Percentiles rank a stretch among this genome's conserved stretches.
These are phyloP conservation scores for Polyploca ridens DNA, from an alignment of 2,888 invertebrate species.

Conservation along the genomic window DNA sequence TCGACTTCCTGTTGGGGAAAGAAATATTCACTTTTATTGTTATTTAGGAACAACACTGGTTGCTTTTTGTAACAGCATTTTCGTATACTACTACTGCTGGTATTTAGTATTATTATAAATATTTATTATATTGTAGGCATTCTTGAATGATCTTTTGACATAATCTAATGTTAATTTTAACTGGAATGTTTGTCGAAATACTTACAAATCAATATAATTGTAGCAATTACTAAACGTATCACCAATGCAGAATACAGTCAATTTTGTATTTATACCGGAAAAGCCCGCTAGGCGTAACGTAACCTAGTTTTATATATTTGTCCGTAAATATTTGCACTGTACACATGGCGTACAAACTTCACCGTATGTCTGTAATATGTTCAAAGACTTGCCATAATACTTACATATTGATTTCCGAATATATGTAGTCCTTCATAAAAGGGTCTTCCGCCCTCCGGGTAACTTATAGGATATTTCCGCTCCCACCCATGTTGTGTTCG, in stretches of 20 bases:
- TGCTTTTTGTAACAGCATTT: no score
- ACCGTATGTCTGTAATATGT: constrained; percentile 31
- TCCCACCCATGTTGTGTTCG: constrained; percentile 38
- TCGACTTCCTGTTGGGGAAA: background rate
- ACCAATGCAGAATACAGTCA: background rate
- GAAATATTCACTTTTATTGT: no score
- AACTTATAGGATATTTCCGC: constrained; percentile 42
- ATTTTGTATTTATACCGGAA: background rate
- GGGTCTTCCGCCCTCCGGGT: constrained; percentile 40
- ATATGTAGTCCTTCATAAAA: constrained; percentile 43
- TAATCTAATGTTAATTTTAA: no score
- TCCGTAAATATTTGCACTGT: constrained; percentile 21
- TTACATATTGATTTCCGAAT: constrained; percentile 42
- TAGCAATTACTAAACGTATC: background rate
- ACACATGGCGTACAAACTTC: constrained; percentile 19
- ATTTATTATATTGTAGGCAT: no score
- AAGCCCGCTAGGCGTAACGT: background rate
- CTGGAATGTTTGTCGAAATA: no score
- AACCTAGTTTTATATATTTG: background rate
- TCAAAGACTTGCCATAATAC: constrained; percentile 17
- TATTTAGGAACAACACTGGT: no score
- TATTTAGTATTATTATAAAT: no score
- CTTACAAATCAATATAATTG: background rate
- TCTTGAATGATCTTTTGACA: no score
- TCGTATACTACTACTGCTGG: no score